Conservation (phyloP, 2,888 invertebrate genomes). For the Sphaerophoria rueppellii region DNA sequence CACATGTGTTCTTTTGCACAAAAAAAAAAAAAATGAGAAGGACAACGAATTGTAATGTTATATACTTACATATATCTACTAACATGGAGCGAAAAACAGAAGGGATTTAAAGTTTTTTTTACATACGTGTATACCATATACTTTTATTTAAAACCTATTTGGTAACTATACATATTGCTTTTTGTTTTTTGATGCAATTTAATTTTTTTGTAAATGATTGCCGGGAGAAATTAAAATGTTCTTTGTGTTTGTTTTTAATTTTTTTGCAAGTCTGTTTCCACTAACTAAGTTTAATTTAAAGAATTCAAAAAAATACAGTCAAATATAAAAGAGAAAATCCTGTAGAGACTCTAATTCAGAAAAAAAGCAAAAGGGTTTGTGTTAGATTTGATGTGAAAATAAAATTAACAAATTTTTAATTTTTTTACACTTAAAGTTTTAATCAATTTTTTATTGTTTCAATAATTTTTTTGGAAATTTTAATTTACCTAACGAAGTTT, state of each 20-base stretch:
- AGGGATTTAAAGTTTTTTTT: constrained; percentile 38
- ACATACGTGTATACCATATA: too few relatives aligned
- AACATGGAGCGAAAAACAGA: constrained; percentile 20
- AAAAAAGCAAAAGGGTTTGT: too few relatives aligned
- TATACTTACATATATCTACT: too few relatives aligned
- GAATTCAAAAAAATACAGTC: too few relatives aligned
- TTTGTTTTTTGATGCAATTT: constrained; percentile 36
- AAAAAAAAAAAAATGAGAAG: background rate
- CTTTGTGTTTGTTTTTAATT: background rate
- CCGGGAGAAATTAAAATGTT: constrained; percentile 29
- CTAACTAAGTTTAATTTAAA: constrained; percentile 12
- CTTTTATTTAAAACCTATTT: constrained; percentile 22
- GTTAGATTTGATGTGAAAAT: too few relatives aligned
- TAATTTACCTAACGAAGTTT: too few relatives aligned
- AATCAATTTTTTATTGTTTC: too few relatives aligned
- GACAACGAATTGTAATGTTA: constrained; percentile 32
- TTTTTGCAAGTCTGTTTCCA: constrained; percentile 9
- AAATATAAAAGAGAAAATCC: too few relatives aligned
- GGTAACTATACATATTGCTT: constrained; percentile 25
- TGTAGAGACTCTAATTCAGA: too few relatives aligned
- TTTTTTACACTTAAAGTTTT: too few relatives aligned
- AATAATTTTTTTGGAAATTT: too few relatives aligned
- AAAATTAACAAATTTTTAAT: too few relatives aligned
- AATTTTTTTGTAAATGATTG: constrained; percentile 26
- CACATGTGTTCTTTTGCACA: constrained; percentile 64